These are phyloP conservation scores for Anastrepha obliqua DNA, from an alignment of 1,140 invertebrate genomes.

Conservation along the genomic window DNA sequence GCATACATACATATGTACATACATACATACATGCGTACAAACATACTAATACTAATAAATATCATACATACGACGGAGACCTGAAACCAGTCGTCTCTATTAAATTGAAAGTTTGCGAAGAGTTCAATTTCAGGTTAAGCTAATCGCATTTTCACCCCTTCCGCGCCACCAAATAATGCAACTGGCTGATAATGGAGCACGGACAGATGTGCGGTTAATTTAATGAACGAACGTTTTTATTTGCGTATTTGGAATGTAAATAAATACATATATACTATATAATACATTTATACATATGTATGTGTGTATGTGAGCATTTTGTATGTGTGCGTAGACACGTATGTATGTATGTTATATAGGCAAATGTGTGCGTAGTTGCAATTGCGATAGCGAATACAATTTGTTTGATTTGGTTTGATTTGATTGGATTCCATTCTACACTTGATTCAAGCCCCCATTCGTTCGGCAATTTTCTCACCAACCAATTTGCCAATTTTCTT, in stretches of 20 bases:
- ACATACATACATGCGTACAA: background rate
- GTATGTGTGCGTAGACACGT: background rate
- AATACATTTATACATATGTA: background rate
- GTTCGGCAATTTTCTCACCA: slow-evolving; percentile 2
- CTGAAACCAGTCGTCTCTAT: background rate
- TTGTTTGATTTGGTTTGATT: slow-evolving; percentile 17
- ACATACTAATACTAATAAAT: no score
- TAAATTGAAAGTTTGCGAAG: background rate
- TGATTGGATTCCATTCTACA: slow-evolving; percentile 16
- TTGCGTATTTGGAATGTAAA: background rate
- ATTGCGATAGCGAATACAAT: slow-evolving; percentile 8
- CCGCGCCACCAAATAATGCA: background rate
- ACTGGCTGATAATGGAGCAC: background rate
- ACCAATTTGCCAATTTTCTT: background rate
- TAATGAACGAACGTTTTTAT: no score
- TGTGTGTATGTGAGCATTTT: no score
- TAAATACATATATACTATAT: background rate
- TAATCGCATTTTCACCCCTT: background rate
- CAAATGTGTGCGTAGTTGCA: background rate
- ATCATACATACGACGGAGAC: background rate
- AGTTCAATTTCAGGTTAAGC: slow-evolving; percentile 14
- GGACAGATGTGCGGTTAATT: slow-evolving; percentile 12
- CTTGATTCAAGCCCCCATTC: background rate
- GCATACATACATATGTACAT: background rate
- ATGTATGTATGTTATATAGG: background rate